A percentile compares a stretch with the other conserved stretches of the same genome.
Evolutionary conservation across 1,140 invertebrate species (phyloP).

Genomic region (Drosophila prosaltans): DNA sequence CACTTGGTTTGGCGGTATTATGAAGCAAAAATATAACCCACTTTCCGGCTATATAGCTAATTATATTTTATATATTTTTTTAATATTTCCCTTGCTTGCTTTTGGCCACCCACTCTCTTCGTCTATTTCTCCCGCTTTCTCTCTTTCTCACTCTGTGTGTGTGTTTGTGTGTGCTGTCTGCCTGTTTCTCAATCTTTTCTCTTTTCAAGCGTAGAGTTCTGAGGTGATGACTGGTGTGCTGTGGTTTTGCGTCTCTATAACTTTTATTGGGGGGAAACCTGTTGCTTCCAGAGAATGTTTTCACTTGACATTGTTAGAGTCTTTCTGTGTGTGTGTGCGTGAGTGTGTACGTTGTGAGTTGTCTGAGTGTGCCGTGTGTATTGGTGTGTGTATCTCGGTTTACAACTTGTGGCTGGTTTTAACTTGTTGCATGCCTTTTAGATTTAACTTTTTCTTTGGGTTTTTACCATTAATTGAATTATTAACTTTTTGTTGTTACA

Average conservation of each 20-base stretch:
- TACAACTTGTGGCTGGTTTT: constrained; percentile 71
- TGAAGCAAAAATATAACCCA: constrained; percentile 51
- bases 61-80: constrained; percentile 43
- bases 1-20: constrained; percentile 63
- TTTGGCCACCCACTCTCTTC: constrained; percentile 9
- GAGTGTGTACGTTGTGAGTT: constrained; percentile 25
- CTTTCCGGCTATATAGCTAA: constrained; percentile 47
- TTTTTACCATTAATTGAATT: constrained; percentile 56
- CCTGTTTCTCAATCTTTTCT: constrained; percentile 12
- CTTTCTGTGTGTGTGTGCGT: constrained; percentile 24
- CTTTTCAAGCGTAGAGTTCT: constrained; percentile 58
- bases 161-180: neutral
- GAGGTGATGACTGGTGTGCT: constrained; percentile 50
- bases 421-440: constrained; percentile 75
- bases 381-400: constrained; percentile 54
- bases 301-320: constrained; percentile 79
- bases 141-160: constrained; percentile 20
- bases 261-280: constrained; percentile 78
- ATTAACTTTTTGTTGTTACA: constrained; percentile 46
- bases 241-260: constrained; percentile 52
- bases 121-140: constrained; percentile 30
- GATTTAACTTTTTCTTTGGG: constrained; percentile 36
- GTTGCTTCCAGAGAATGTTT: constrained; percentile 81
- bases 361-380: constrained; percentile 27
- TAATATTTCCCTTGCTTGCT: constrained; percentile 12